phyloP scores from a whole-genome alignment of 2,888 invertebrate species.

The Allolobophora icterica region DNA sequence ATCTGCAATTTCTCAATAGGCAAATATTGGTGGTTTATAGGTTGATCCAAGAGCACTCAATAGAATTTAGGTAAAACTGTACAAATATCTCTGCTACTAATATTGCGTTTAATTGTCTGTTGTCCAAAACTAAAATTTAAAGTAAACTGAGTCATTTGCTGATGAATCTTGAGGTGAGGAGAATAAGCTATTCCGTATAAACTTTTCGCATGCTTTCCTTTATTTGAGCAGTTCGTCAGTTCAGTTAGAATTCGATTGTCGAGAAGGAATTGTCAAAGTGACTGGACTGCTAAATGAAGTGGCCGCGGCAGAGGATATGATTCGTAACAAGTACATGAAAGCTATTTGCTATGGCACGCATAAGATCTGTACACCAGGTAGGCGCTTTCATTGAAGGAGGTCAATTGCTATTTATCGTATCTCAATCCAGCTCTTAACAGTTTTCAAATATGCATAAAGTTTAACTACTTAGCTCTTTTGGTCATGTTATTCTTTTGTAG shows the following conservation, averaged over 20 bases:
- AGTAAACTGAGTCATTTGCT: too few species aligned
- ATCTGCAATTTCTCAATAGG: too few species aligned
- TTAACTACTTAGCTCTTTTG: neutral
- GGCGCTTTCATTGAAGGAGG: neutral
- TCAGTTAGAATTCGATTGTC: neutral
- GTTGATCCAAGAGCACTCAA: too few species aligned
- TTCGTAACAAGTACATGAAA: slow-evolving; percentile 2
- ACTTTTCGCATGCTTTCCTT: neutral
- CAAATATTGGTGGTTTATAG: too few species aligned
- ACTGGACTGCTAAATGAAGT: neutral
- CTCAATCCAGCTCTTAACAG: neutral
- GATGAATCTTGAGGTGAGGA: neutral
- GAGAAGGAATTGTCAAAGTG: slow-evolving; percentile 3
- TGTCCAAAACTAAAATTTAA: too few species aligned
- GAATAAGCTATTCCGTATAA: neutral
- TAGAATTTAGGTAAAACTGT: too few species aligned
- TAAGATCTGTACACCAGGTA: neutral
- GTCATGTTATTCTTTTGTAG: neutral
- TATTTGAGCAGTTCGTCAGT: slow-evolving; percentile 5
- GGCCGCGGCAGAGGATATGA: neutral
- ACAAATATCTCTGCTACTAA: too few species aligned
- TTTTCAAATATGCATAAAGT: neutral
- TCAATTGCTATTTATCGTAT: neutral
- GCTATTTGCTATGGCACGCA: neutral
- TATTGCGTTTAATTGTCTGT: too few species aligned